These are phyloP conservation scores for Saccostrea cuccullata DNA, from an alignment of 1,140 invertebrate species.

Conservation along the genomic window DNA sequence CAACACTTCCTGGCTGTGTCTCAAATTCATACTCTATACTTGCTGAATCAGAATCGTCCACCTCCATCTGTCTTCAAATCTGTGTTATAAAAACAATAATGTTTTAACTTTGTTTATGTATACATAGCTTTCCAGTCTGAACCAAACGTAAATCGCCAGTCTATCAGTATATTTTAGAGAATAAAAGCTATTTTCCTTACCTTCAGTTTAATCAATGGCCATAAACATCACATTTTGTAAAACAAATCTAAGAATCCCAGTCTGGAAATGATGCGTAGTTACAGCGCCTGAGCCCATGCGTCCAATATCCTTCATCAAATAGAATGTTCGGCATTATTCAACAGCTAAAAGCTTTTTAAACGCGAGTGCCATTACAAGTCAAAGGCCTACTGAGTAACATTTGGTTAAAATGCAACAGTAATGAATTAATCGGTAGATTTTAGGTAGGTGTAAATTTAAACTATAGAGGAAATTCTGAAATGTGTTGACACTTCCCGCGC, in stretches of 20 bases:
- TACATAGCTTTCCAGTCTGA: not conserved
- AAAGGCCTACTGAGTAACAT: too few species aligned
- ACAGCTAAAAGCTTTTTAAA: too few species aligned
- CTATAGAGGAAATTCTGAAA: constrained; percentile 1
- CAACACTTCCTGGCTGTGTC: constrained; percentile 24
- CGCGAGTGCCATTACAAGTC: too few species aligned
- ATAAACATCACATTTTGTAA: not conserved
- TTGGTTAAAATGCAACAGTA: too few species aligned
- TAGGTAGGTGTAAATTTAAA: not conserved
- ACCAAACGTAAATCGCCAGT: not conserved
- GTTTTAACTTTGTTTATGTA: not conserved
- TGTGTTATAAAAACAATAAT: not conserved
- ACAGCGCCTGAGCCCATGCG: too few species aligned
- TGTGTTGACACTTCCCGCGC: constrained; percentile 20
- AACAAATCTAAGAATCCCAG: not conserved
- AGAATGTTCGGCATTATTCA: too few species aligned
- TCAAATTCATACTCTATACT: constrained; percentile 14
- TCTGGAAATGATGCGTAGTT: too few species aligned
- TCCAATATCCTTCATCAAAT: too few species aligned
- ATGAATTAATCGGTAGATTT: not conserved
- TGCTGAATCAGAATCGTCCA: not conserved
- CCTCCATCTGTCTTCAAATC: constrained; percentile 13
- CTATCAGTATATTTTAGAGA: not conserved
- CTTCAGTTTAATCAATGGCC: too few species aligned
- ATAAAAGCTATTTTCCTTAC: too few species aligned